Conservation (phyloP, 2,113 vertebrate genomes). For the Epinephelus moara region DNA sequence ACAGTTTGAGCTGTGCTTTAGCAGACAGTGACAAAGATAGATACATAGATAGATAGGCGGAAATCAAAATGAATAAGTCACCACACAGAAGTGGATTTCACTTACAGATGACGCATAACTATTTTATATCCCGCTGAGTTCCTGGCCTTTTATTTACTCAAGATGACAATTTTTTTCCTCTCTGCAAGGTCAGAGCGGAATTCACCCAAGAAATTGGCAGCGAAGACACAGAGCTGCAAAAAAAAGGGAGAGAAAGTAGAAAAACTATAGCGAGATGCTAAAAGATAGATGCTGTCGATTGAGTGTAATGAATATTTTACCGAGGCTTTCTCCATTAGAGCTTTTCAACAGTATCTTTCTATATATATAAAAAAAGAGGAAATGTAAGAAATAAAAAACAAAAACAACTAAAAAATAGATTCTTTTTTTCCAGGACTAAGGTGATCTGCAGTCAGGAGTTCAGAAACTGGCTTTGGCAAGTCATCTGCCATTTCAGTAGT, state of each 20-base stretch:
- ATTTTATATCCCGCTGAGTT: conserved; percentile 78
- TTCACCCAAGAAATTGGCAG: conserved; percentile 58
- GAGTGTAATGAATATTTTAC: conserved; percentile 86
- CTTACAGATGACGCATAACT: conserved; percentile 81
- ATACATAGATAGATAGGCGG: conserved; percentile 46
- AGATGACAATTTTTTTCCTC: conserved; percentile 55
- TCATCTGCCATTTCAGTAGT: conserved; percentile 78
- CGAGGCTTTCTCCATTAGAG: conserved; percentile 83
- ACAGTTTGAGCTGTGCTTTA: conserved; percentile 37
- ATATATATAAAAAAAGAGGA: conserved; percentile 22
- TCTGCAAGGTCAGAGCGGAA: conserved; percentile 73
- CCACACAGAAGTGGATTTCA: conserved; percentile 76
- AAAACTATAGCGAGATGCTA: conserved; percentile 72
- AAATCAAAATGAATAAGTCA: conserved; percentile 82
- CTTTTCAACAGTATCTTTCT: conserved; percentile 70
- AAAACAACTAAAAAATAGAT: conserved; percentile 64
- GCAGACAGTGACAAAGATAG: conserved; percentile 35
- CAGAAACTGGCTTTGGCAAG: conserved; percentile 69
- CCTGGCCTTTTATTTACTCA: conserved; percentile 77
- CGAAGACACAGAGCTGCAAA: conserved; percentile 54
- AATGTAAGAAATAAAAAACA: conserved; percentile 49
- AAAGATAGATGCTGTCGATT: conserved; percentile 86
- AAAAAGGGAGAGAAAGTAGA: conserved; percentile 18
- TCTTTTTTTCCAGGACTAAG: background rate
- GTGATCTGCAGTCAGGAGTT: conserved; percentile 56